Evolutionary conservation across 1,140 invertebrate genomes (phyloP), one percentile per base, ranked within the genome.

Genomic region (Lepidostoma basale): DNA sequence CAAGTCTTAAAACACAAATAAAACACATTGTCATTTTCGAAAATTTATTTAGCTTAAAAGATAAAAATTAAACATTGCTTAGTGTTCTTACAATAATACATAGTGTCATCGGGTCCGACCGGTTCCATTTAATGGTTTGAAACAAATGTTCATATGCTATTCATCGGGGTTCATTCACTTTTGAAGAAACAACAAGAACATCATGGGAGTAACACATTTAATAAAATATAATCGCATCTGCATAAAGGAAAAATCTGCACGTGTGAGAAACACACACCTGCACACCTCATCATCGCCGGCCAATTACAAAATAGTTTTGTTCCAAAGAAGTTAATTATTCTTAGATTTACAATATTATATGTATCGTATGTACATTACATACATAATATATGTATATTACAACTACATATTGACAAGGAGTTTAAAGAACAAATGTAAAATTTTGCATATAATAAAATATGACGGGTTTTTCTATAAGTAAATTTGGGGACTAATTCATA

Each of bases 11-110:
- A 33, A 30, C 5, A 56, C 8, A 20, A 56, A 56, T 30, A 56
- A 30, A 26, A 56, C 12, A 56, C n/a, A 0, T 16, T 12, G 9
- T 30, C 9, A 47, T 67, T 67, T 67, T 70, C 62, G 20, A 67
- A 70, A 70, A 62, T 70, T 70, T 70, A 63, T 65, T 70, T 67
- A 67, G 69, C 69, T 70, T 70, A 70, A 70, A 70, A 70, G 69
- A 65, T 70, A 70, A 67, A 70, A 70, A 67, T 70, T 22, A 70
- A 70, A 70, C 63, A 70, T 70, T 70, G 69, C 69, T 70, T 70
- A 67, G 58, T 65, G 63, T 70, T 70, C 69, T 67, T 70, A 70
- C 20, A 62, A 62, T 70, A 67, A 70, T 70, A 70, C 63, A 70
- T 67, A 70, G 62, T 44, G 64, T 63, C 63, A 33, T 54, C 39